Evolutionary conservation across 1,140 invertebrate species (phyloP).

Genomic region (Dufourea novaeangliae): DNA sequence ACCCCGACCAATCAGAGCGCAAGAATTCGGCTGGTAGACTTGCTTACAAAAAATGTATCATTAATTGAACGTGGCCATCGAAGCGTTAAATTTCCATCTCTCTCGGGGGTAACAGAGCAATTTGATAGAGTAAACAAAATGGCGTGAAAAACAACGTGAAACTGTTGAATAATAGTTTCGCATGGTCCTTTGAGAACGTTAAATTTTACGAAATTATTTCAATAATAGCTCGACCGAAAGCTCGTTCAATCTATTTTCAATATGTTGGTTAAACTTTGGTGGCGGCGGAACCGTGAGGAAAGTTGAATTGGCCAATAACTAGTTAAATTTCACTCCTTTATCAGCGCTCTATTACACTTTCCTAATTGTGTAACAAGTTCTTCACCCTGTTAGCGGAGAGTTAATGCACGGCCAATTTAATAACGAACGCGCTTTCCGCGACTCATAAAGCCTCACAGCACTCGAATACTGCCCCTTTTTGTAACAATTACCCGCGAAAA

Average conservation of each 20-base stretch:
- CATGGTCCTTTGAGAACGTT: not conserved
- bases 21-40: no score
- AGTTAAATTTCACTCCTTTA: conserved; percentile 24
- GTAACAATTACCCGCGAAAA: not conserved
- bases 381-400: not conserved
- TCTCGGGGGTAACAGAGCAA: no score
- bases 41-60: no score
- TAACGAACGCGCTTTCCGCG: not conserved
- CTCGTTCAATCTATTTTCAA: not conserved
- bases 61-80: not conserved
- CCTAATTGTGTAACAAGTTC: not conserved
- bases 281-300: not conserved
- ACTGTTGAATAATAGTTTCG: no score
- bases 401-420: not conserved
- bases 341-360: not conserved
- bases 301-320: not conserved
- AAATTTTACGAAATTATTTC: not conserved
- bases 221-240: not conserved
- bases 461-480: not conserved
- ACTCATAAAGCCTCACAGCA: not conserved
- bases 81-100: not conserved
- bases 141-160: no score
- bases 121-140: no score
- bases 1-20: no score
- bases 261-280: no score